These are phyloP conservation scores for Limnodromus scolopaceus DNA, from an alignment of 2,797 vertebrate genomes.

Conservation along the genomic window DNA sequence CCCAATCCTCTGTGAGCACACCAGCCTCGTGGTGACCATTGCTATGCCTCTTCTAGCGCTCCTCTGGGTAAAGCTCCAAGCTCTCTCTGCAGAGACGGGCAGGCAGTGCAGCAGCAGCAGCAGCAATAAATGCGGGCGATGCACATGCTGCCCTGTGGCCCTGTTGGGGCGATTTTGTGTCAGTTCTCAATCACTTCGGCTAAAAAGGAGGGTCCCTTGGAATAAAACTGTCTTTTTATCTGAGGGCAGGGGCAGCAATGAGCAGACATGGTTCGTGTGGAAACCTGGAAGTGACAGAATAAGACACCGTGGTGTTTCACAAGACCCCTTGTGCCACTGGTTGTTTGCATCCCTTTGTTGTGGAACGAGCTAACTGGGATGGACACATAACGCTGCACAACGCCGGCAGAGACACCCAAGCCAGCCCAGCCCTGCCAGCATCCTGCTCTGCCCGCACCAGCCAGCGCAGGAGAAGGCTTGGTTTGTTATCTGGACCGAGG, in stretches of 20 bases:
- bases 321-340: not conserved
- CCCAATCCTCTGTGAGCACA: accelerated
- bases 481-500: not conserved
- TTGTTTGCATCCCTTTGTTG: slow-evolving; percentile 17
- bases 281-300: not conserved
- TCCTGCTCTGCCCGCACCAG: not conserved
- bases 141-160: not conserved
- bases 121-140: not conserved
- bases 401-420: not conserved
- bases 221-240: not conserved
- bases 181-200: not conserved
- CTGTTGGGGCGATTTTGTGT: not conserved
- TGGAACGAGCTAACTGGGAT: not conserved
- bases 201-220: not conserved
- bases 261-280: not conserved
- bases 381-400: not conserved
- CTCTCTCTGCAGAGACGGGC: not conserved
- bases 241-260: not conserved
- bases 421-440: not conserved
- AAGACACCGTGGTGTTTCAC: not conserved
- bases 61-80: not conserved
- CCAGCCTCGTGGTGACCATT: not conserved
- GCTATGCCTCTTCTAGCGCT: not conserved
- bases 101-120: slow-evolving; percentile 6
- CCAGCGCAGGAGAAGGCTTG: not conserved